A percentile compares a stretch with the other conserved stretches of the same genome.
Evolutionary conservation across 2,888 invertebrate genomes (phyloP).

Genomic region (Lottia gigantea): DNA sequence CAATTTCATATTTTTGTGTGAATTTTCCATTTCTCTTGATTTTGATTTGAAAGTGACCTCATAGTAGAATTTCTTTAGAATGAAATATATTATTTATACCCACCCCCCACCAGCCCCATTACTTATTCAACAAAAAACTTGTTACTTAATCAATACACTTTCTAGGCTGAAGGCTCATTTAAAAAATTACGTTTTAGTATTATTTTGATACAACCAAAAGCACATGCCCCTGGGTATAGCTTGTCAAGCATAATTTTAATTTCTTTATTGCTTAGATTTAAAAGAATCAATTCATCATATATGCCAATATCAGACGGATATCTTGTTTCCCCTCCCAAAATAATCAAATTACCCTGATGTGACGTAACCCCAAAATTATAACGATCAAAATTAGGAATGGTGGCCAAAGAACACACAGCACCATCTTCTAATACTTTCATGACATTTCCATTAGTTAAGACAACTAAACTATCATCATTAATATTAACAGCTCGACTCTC

Average conservation of each 20-base stretch:
- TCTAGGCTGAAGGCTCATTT: slow-evolving; percentile 19
- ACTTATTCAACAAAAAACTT: too few relatives aligned
- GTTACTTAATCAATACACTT: too few relatives aligned
- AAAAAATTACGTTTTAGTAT: slow-evolving; percentile 32
- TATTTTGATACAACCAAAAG: slow-evolving; percentile 35
- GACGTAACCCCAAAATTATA: slow-evolving; percentile 39
- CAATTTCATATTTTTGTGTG: too few relatives aligned
- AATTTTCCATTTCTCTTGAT: too few relatives aligned
- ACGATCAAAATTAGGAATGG: slow-evolving; percentile 38
- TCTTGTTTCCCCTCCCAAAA: slow-evolving; percentile 38
- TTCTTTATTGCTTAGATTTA: slow-evolving; percentile 30
- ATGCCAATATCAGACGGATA: slow-evolving; percentile 36
- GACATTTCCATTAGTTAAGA: slow-evolving; percentile 34
- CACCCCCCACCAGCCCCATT: too few relatives aligned
- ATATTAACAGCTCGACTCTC: slow-evolving; percentile 33
- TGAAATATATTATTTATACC: too few relatives aligned
- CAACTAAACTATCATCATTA: slow-evolving; percentile 33
- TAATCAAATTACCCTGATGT: slow-evolving; percentile 26
- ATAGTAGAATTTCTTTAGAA: too few relatives aligned
- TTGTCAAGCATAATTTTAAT: slow-evolving; percentile 26
- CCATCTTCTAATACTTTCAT: slow-evolving; percentile 37
- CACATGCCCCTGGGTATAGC: slow-evolving; percentile 34
- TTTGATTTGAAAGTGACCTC: too few relatives aligned
- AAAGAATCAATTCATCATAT: slow-evolving; percentile 36
- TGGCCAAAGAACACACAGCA: slow-evolving; percentile 27